phyloP scores from a whole-genome alignment of 53 echinoderm and acorn worm genomes.

The Patiria pectinifera region DNA sequence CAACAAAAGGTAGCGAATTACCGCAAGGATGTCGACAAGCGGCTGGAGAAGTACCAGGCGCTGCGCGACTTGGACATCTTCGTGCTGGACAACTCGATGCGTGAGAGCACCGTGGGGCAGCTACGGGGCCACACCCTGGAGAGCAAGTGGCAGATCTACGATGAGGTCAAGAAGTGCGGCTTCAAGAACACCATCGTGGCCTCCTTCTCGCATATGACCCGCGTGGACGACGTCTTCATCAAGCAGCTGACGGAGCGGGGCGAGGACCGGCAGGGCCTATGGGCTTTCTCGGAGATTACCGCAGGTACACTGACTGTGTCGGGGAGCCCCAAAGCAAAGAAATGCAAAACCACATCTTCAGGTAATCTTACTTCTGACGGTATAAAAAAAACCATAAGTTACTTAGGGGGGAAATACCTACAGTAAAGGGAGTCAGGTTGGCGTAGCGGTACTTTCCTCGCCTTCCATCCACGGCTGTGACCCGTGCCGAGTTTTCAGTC shows the following conservation, averaged over 20 bases:
- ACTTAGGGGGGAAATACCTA: too few species aligned
- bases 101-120: constrained; percentile 69
- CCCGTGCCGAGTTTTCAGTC: too few species aligned
- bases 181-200: constrained; percentile 71
- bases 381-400: too few species aligned
- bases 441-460: too few species aligned
- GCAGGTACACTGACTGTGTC: constrained; percentile 27
- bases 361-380: too few species aligned
- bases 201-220: constrained; percentile 53
- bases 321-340: background rate
- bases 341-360: background rate
- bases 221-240: constrained; percentile 57
- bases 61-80: constrained; percentile 61
- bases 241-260: constrained; percentile 64
- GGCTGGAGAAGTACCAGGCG: constrained; percentile 45
- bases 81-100: constrained; percentile 69
- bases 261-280: constrained; percentile 58
- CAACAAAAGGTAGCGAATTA: background rate
- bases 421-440: too few species aligned
- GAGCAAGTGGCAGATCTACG: constrained; percentile 73
- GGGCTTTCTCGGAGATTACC: constrained; percentile 70
- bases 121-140: constrained; percentile 73
- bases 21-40: constrained; percentile 31
- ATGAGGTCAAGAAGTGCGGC: constrained; percentile 72
- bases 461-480: too few species aligned